Conservation (phyloP, 2,797 vertebrate species). For the Limosa lapponica region DNA sequence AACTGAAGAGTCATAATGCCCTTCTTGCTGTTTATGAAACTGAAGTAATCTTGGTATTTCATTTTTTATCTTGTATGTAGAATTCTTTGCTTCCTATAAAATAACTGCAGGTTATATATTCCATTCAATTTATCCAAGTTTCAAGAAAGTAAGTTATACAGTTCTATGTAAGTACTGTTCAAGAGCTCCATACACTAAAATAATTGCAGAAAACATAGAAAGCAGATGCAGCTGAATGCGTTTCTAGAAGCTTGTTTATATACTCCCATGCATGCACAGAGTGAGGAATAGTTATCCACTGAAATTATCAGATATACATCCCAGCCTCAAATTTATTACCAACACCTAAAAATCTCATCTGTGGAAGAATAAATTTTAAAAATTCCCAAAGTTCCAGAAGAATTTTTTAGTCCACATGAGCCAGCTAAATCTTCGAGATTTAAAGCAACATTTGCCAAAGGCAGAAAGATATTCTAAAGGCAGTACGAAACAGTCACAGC, state of each 20-base stretch:
- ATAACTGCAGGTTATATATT: background rate
- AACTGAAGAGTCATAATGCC: background rate
- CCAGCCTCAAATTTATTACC: slow-evolving; percentile 57
- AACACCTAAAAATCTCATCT: background rate
- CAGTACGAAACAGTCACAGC: background rate
- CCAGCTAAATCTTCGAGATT: background rate
- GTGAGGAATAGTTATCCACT: slow-evolving; percentile 32
- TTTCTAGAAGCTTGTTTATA: slow-evolving; percentile 79
- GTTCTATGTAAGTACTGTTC: background rate
- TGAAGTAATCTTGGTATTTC: background rate
- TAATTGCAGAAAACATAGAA: background rate
- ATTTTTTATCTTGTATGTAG: background rate
- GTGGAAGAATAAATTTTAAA: background rate
- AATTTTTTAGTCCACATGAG: background rate
- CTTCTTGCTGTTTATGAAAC: background rate
- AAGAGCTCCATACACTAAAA: background rate
- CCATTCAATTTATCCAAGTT: background rate
- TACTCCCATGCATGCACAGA: slow-evolving; percentile 69
- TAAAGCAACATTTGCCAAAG: background rate
- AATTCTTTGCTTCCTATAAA: background rate
- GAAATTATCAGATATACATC: slow-evolving; percentile 8
- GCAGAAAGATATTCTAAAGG: background rate
- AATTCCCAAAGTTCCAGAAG: background rate
- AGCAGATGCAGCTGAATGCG: slow-evolving; percentile 59
- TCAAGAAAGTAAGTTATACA: background rate